Conservation (phyloP, 2,113 vertebrate species). For the Oncorhynchus clarkii region DNA sequence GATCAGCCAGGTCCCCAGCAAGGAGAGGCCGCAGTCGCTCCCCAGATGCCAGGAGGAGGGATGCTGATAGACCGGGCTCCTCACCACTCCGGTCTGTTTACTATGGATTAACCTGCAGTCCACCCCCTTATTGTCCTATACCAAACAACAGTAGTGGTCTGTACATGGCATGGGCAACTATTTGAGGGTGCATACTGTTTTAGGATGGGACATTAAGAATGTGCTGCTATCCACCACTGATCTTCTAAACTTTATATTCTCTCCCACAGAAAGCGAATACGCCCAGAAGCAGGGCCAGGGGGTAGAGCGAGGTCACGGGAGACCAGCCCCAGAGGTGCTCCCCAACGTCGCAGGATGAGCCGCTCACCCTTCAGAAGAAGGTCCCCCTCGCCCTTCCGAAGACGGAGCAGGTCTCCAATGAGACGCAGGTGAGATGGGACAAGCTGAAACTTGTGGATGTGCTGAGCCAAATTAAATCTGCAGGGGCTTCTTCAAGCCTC, state of each 20-base stretch:
- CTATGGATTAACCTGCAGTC: not conserved
- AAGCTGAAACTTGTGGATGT: not conserved
- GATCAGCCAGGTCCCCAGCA: conserved; percentile 78
- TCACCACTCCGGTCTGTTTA: conserved; percentile 84
- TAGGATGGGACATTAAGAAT: too few relatives aligned
- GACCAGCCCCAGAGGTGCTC: conserved; percentile 66
- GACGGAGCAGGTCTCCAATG: conserved; percentile 85
- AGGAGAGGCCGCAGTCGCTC: conserved; percentile 88
- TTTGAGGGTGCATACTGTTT: too few relatives aligned
- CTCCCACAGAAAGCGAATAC: conserved; percentile 76
- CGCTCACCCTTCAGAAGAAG: conserved; percentile 70
- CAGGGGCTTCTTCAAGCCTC: too few relatives aligned
- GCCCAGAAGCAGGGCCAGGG: conserved; percentile 40
- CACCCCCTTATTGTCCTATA: not conserved
- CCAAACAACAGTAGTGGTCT: not conserved
- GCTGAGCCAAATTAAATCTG: too few relatives aligned
- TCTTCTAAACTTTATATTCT: conserved; percentile 6
- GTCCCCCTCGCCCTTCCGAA: conserved; percentile 78
- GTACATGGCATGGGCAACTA: not conserved
- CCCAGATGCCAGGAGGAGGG: conserved; percentile 85
- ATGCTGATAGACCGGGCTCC: conserved; percentile 78
- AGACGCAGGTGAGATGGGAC: conserved; percentile 78
- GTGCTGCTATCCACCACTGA: too few relatives aligned
- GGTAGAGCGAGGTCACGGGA: conserved; percentile 77
- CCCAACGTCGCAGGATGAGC: conserved; percentile 70